phyloP scores from a whole-genome alignment of 2,797 vertebrate genomes.

The Saguinus oedipus region DNA sequence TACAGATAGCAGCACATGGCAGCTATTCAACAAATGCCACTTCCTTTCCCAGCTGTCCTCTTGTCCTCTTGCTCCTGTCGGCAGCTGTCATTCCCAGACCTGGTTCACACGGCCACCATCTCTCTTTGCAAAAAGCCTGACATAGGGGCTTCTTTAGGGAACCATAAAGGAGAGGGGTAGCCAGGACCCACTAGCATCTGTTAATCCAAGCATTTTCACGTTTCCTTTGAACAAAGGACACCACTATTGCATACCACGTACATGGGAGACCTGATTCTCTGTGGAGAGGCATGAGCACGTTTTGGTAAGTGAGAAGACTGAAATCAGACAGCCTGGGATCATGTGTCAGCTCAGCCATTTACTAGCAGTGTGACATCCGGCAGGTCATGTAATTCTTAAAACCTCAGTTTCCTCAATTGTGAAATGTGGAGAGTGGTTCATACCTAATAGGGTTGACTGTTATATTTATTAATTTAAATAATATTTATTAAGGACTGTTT shows the following conservation, averaged over 20 bases:
- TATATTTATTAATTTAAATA: not conserved
- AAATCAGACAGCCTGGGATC: not conserved
- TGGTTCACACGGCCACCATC: not conserved
- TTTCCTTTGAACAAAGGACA: slow-evolving; percentile 38
- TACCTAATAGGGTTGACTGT: not conserved
- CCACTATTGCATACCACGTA: not conserved
- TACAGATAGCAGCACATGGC: slow-evolving; percentile 1
- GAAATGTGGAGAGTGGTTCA: not conserved
- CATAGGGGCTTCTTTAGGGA: slow-evolving; percentile 1
- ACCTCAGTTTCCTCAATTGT: not conserved
- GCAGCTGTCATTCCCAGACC: slow-evolving; percentile 67
- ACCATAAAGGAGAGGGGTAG: not conserved
- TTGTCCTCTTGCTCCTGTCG: not conserved
- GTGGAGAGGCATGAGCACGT: not conserved
- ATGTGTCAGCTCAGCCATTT: not conserved
- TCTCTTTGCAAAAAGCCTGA: slow-evolving; percentile 30
- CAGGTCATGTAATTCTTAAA: not conserved
- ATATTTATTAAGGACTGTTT: not conserved
- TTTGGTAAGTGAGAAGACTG: not conserved
- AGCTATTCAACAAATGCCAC: slow-evolving; percentile 36
- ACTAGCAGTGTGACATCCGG: not conserved
- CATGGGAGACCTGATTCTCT: not conserved
- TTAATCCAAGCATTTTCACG: slow-evolving; percentile 31
- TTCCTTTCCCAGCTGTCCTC: slow-evolving; percentile 62
- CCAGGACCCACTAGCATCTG: slow-evolving; percentile 1